Evolutionary conservation across 2,113 vertebrate genomes (phyloP).

Genomic region (Sphaerodactylus townsendi): DNA sequence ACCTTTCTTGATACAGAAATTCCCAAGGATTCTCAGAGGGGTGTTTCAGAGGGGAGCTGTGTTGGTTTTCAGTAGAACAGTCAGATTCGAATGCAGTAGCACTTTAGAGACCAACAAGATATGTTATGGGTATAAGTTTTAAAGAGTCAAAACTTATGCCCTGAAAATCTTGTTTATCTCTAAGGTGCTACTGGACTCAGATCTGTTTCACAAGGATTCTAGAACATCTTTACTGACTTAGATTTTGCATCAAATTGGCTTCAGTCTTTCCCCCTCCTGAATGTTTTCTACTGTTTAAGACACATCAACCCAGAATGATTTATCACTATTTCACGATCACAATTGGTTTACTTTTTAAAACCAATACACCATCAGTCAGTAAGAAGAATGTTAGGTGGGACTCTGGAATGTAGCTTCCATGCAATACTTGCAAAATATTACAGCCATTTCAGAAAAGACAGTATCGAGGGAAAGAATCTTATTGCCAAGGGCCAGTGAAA

Average conservation of each 20-base stretch:
- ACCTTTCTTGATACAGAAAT: background rate
- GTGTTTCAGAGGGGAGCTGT: too few relatives aligned
- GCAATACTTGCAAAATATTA: constrained; percentile 79
- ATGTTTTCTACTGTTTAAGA: constrained; percentile 64
- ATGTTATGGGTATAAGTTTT: too few relatives aligned
- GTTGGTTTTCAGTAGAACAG: too few relatives aligned
- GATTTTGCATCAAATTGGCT: constrained; percentile 36
- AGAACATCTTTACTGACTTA: constrained; percentile 45
- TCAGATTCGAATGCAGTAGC: too few relatives aligned
- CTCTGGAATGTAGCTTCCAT: constrained; percentile 74
- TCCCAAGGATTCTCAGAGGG: constrained; percentile 34
- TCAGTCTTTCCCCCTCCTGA: constrained; percentile 51
- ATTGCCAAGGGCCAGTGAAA: constrained; percentile 73
- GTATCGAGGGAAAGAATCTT: constrained; percentile 73
- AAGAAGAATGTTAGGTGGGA: constrained; percentile 74
- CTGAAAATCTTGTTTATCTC: too few relatives aligned
- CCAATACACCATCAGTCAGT: constrained; percentile 77
- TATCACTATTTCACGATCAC: constrained; percentile 62
- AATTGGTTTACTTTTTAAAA: constrained; percentile 78
- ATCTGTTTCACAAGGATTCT: constrained; percentile 36
- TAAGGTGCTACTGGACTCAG: too few relatives aligned
- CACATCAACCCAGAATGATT: constrained; percentile 63
- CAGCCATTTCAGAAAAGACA: constrained; percentile 76
- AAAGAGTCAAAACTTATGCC: too few relatives aligned
- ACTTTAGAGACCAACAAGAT: too few relatives aligned